Percentiles rank a stretch among this genome's conserved stretches.
Evolutionary conservation across 2,888 invertebrate species (phyloP).

Genomic region (Dasysyrphus albostriatus): DNA sequence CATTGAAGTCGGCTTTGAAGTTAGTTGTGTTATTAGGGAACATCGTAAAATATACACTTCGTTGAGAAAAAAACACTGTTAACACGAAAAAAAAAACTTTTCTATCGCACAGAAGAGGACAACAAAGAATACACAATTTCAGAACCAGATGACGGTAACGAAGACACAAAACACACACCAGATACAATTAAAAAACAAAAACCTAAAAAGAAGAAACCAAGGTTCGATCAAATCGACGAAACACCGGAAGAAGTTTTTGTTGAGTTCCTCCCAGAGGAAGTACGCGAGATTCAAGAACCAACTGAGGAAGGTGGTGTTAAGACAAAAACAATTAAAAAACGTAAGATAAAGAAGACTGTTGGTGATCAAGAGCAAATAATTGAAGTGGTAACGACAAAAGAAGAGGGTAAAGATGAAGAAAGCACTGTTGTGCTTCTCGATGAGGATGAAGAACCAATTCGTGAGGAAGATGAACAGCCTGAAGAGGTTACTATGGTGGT

Average conservation of each 20-base stretch:
- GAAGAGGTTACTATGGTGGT: slow-evolving; percentile 76
- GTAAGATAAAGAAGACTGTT: slow-evolving; percentile 80
- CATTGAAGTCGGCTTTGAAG: neutral
- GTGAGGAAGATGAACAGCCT: slow-evolving; percentile 61
- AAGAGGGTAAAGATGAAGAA: slow-evolving; percentile 80
- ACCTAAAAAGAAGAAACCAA: slow-evolving; percentile 79
- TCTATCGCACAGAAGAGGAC: slow-evolving; percentile 81
- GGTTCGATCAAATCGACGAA: slow-evolving; percentile 80
- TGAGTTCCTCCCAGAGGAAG: slow-evolving; percentile 79
- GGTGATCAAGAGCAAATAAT: slow-evolving; percentile 79
- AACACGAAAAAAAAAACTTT: slow-evolving; percentile 77
- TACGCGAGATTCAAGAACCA: slow-evolving; percentile 76
- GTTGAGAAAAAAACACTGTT: slow-evolving; percentile 51
- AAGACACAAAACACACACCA: slow-evolving; percentile 81
- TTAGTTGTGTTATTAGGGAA: slow-evolving; percentile 16
- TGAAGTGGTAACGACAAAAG: slow-evolving; percentile 79
- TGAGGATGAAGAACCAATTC: slow-evolving; percentile 77
- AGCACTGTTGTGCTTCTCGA: slow-evolving; percentile 78
- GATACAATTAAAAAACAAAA: slow-evolving; percentile 78
- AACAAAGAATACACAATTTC: slow-evolving; percentile 83
- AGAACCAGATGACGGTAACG: slow-evolving; percentile 83
- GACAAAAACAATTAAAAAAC: slow-evolving; percentile 78
- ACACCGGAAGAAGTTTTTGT: slow-evolving; percentile 79
- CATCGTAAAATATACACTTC: slow-evolving; percentile 41
- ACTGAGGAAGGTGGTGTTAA: slow-evolving; percentile 77